These are phyloP conservation scores for Rhinophrynus dorsalis DNA, from an alignment of 2,797 vertebrate genomes.

Conservation along the genomic window DNA sequence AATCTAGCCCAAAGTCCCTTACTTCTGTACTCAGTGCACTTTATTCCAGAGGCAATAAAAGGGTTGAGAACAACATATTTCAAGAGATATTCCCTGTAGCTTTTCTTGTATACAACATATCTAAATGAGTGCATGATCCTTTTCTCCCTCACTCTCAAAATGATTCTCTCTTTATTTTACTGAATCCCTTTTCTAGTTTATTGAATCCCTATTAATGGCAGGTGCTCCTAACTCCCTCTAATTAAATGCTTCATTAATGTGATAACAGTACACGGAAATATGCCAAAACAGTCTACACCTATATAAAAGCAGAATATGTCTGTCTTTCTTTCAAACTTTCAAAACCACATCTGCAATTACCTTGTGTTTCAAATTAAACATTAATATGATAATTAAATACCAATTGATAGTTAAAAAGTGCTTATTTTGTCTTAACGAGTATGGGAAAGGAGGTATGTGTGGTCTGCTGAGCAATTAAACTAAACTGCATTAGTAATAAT, in stretches of 20 bases:
- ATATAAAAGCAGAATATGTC: background rate
- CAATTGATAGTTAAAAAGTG: constrained; percentile 14
- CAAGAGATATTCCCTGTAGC: too few relatives aligned
- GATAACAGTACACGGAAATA: background rate
- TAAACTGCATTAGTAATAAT: background rate
- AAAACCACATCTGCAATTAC: constrained; percentile 4
- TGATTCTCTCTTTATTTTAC: too few relatives aligned
- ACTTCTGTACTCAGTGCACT: too few relatives aligned
- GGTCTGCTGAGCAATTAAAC: background rate
- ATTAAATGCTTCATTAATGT: background rate
- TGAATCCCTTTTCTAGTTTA: too few relatives aligned
- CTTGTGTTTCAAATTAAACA: constrained; percentile 13
- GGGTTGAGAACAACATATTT: too few relatives aligned
- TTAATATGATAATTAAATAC: constrained; percentile 21
- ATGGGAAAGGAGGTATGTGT: constrained; percentile 9
- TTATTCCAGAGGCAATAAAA: too few relatives aligned
- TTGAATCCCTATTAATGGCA: too few relatives aligned
- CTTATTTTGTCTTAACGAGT: constrained; percentile 7
- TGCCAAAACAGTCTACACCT: background rate
- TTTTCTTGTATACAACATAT: too few relatives aligned
- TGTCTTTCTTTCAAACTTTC: background rate
- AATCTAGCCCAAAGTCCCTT: too few relatives aligned
- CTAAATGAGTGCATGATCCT: too few relatives aligned
- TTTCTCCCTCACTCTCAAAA: too few relatives aligned
- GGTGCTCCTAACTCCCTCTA: background rate